phyloP scores from a whole-genome alignment of 1,140 invertebrate genomes.

The Lamellibrachia luymesi region DNA sequence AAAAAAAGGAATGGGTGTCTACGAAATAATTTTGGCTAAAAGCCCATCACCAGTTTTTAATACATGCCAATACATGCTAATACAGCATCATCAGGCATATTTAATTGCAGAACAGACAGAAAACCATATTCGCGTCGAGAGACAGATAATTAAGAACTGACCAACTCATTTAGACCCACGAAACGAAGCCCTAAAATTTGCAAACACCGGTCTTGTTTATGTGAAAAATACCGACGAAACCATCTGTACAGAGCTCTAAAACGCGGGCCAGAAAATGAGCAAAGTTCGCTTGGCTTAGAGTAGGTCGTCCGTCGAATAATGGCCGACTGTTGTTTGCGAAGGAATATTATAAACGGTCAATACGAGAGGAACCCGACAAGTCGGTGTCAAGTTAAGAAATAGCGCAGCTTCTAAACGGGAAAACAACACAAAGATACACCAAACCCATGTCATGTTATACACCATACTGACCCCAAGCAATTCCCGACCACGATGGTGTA shows the following conservation, averaged over 20 bases:
- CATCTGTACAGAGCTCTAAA: neutral
- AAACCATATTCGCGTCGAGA: neutral
- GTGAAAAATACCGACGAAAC: neutral
- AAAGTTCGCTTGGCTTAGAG: neutral
- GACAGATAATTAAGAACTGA: neutral
- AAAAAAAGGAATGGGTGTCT: neutral
- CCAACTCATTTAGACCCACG: neutral
- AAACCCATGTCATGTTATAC: neutral
- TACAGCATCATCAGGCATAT: neutral
- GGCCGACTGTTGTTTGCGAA: constrained; percentile 3
- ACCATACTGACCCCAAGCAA: neutral
- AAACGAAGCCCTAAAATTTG: neutral
- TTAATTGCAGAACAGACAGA: neutral
- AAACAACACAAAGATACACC: constrained; percentile 1
- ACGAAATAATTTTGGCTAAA: neutral
- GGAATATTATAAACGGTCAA: constrained; percentile 5
- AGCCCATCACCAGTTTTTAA: neutral
- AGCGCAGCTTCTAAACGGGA: neutral
- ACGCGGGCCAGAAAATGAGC: neutral
- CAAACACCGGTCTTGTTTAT: neutral
- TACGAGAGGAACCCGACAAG: neutral
- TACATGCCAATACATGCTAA: neutral
- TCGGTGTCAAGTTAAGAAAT: constrained; percentile 5
- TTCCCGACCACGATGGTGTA: neutral
- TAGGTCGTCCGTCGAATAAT: constrained; percentile 4